These are phyloP conservation scores for Lepidochrysops patricia DNA, from an alignment of 2,888 invertebrate species.

Conservation along the genomic window DNA sequence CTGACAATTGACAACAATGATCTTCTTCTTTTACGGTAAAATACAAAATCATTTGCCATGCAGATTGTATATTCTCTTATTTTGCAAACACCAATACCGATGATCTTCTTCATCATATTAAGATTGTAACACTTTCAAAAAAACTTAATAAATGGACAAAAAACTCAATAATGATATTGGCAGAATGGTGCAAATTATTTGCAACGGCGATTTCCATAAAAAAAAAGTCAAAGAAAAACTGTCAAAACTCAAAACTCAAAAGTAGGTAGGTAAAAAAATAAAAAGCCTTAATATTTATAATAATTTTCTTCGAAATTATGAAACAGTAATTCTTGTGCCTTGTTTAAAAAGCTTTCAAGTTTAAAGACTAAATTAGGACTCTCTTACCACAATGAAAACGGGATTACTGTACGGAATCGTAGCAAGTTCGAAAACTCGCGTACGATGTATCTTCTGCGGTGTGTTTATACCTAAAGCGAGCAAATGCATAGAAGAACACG, in stretches of 20 bases:
- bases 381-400: conserved; percentile 42
- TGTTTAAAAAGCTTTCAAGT: not conserved
- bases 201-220: not conserved
- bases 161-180: no score
- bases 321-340: not conserved
- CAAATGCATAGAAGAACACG: conserved; percentile 54
- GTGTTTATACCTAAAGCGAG: conserved; percentile 50
- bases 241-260: not conserved
- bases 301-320: not conserved
- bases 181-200: no score
- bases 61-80: not conserved
- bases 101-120: not conserved
- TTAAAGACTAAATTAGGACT: not conserved
- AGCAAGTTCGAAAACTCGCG: conserved; percentile 44
- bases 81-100: not conserved
- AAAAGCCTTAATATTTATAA: not conserved
- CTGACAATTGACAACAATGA: no score
- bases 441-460: conserved; percentile 51
- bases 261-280: not conserved
- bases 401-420: conserved; percentile 43
- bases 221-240: not conserved
- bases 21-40: no score
- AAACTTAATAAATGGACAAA: no score
- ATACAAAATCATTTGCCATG: no score
- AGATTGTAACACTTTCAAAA: no score